Evolutionary conservation across 2,113 vertebrate species (phyloP).

Genomic region (Anguilla japonica): DNA sequence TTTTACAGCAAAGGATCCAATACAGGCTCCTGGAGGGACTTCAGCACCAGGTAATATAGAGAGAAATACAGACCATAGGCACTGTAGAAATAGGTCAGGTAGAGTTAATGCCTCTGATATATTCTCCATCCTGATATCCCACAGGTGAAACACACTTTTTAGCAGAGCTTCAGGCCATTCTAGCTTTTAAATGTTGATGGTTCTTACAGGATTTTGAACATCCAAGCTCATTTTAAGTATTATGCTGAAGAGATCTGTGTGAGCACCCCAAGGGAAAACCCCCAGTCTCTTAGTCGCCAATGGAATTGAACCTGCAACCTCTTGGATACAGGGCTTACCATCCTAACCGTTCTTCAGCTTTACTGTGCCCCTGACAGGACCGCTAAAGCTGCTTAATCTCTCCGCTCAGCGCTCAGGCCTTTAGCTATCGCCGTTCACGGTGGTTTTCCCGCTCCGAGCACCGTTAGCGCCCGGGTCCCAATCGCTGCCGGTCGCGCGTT

Average conservation of each 20-base stretch:
- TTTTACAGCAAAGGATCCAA: slow-evolving; percentile 56
- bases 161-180: background rate
- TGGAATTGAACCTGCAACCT: background rate
- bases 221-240: background rate
- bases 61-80: background rate
- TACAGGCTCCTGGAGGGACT: slow-evolving; percentile 49
- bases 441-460: background rate
- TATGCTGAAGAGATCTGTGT: background rate
- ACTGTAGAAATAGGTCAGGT: background rate
- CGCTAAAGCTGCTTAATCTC: background rate
- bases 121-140: background rate
- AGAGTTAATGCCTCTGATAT: background rate
- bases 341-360: background rate
- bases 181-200: background rate
- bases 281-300: background rate
- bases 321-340: slow-evolving; percentile 11
- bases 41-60: slow-evolving; percentile 58
- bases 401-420: background rate
- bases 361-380: background rate
- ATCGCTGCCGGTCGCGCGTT: slow-evolving; percentile 1
- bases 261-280: background rate
- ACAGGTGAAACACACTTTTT: background rate
- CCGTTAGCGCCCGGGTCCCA: slow-evolving; percentile 28
- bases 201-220: background rate
- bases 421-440: background rate